A percentile compares a stretch with the other conserved stretches of the same genome.
Conservation (phyloP, 2,888 invertebrate species). For the Drosophila mulleri region DNA sequence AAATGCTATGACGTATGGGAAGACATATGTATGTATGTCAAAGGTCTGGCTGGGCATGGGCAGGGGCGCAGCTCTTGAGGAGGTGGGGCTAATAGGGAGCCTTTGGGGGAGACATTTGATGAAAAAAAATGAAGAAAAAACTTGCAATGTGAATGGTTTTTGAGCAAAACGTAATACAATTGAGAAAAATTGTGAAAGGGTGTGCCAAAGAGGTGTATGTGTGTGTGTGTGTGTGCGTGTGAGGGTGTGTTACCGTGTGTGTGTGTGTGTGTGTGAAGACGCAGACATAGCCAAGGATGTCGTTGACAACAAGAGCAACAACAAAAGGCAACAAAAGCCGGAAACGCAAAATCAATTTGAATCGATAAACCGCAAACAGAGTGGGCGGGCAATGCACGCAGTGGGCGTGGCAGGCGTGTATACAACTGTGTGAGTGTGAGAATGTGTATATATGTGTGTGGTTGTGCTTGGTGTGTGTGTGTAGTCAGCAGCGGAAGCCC, state of each 20-base stretch:
- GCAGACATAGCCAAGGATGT: slow-evolving; percentile 59
- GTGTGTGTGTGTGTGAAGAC: slow-evolving; percentile 29
- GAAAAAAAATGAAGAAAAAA: slow-evolving; percentile 17
- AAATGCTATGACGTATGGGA: slow-evolving; percentile 4
- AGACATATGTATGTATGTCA: neutral
- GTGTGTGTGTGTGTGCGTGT: neutral
- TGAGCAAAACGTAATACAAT: slow-evolving; percentile 42
- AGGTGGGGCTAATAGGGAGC: neutral
- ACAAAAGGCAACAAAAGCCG: slow-evolving; percentile 30
- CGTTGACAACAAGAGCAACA: slow-evolving; percentile 54
- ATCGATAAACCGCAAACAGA: slow-evolving; percentile 75
- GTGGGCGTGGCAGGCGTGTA: slow-evolving; percentile 6
- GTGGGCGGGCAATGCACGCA: slow-evolving; percentile 36
- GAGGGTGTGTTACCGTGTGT: neutral
- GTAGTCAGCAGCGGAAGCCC: slow-evolving; percentile 38
- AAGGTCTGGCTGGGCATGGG: neutral
- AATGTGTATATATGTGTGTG: slow-evolving; percentile 10
- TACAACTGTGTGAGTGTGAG: slow-evolving; percentile 3
- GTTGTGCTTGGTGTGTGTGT: slow-evolving; percentile 3
- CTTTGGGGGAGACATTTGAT: slow-evolving; percentile 8
- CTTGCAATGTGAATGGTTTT: slow-evolving; percentile 66
- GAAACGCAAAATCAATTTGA: slow-evolving; percentile 75
- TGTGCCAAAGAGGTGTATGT: neutral
- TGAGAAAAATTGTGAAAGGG: slow-evolving; percentile 30
- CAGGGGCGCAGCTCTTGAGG: neutral